Evolutionary conservation across 53 echinoderm and acorn worm species (phyloP).

Genomic region (Mesocentrotus franciscanus): DNA sequence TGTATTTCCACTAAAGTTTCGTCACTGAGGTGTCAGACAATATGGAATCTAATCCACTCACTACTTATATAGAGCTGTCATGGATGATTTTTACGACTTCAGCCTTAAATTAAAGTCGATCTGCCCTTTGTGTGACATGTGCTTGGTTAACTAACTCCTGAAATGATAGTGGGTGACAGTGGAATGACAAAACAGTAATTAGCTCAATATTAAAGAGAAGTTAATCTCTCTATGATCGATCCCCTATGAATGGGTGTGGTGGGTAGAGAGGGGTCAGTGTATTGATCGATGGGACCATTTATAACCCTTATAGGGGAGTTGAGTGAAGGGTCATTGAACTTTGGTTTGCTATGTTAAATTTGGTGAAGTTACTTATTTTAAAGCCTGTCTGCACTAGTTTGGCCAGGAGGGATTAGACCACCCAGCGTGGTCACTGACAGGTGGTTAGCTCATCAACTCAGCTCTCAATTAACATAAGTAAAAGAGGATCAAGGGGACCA

Average conservation of each 20-base stretch:
- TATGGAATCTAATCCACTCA: neutral
- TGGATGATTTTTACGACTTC: too few species aligned
- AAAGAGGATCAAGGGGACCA: too few species aligned
- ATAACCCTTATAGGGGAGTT: neutral
- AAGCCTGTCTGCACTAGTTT: too few species aligned
- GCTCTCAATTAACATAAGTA: too few species aligned
- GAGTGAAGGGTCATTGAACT: neutral
- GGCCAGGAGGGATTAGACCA: too few species aligned
- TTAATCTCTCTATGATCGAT: neutral
- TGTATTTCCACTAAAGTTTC: too few species aligned
- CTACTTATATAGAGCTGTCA: neutral
- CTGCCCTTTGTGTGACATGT: neutral
- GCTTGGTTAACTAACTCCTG: neutral
- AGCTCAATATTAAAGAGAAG: neutral
- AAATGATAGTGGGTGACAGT: neutral
- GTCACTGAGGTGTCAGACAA: neutral
- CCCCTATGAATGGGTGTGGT: slow-evolving; percentile 8
- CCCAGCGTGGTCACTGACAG: too few species aligned
- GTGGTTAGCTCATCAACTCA: too few species aligned
- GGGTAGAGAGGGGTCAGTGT: neutral
- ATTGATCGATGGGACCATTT: neutral
- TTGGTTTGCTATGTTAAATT: neutral
- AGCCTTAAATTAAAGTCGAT: neutral
- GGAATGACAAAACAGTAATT: neutral
- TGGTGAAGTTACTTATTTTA: too few species aligned